Base-by-base conservation (phyloP, 2,888 invertebrate species). In the Eupithecia subfuscata region DNA sequence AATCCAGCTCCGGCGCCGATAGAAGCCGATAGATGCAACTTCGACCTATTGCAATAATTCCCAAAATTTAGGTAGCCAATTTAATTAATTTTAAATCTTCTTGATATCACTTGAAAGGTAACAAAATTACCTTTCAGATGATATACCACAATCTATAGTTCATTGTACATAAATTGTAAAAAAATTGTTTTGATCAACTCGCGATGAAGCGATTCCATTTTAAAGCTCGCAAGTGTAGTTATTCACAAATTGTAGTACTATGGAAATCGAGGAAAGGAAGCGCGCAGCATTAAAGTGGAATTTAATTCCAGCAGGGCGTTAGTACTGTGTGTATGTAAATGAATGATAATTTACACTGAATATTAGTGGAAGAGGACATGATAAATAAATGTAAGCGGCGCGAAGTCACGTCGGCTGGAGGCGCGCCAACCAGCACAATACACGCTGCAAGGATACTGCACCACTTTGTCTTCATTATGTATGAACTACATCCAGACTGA, bases 391-490 rank as follows among this genome's bases (percentile, higher is more conserved):
- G 85, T 86, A 83, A 87, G 84, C 78, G 82, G 78, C 78, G 83
- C 77, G 34, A 82, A 78, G 80, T 75, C 81, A 43, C 75, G 79
- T 79, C 81, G 81, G 81, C 85, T 86, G 86, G 87, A 89, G 82
- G 75, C 74, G 74, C 80, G 88, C 89, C 87, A 88, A 87, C 75
- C 69, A 77, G 81, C 75, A 79, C 81, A 83, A 84, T 86, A 82
- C 83, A 79, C 74, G 80, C 77, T 83, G 84, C 84, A 84, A 83
- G 83, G 84, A 86, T 84, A 83, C 84, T 82, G 82, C 81, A 80
- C 82, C 40, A 84, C 82, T 90, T 86, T 86, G 83, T 91, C 89
- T 90, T 88, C 86, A 89, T 89, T 90, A 88, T 82, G 81, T 90
- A 88, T 82, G 81, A 84, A 78, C 77, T 74, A 70, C 76, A 78